Conservation (phyloP, 2,797 vertebrate genomes). For the Trichosurus vulpecula region DNA sequence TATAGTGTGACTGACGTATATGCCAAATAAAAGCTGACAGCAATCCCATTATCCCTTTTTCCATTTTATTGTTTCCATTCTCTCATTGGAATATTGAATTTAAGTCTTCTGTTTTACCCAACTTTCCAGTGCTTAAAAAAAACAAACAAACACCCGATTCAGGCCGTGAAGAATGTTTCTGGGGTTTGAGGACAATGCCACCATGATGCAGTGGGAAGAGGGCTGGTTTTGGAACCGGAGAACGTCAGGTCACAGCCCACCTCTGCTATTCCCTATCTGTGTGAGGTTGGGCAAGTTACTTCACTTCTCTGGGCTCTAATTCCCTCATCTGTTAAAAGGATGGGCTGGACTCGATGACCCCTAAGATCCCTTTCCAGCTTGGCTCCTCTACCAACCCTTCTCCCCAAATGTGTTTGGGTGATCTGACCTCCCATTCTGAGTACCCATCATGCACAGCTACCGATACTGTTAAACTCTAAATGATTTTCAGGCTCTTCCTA, state of each 20-base stretch:
- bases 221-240: background rate
- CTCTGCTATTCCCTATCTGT: background rate
- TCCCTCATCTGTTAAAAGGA: background rate
- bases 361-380: background rate
- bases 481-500: constrained; percentile 74
- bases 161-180: constrained; percentile 10
- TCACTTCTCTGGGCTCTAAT: background rate
- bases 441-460: constrained; percentile 55
- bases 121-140: constrained; percentile 2
- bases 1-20: background rate
- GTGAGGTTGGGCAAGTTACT: background rate
- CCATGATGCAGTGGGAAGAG: background rate
- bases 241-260: background rate
- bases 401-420: constrained; percentile 52
- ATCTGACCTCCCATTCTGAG: constrained; percentile 19
- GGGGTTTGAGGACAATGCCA: background rate
- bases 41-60: background rate
- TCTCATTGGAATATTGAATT: constrained; percentile 9
- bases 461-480: constrained; percentile 70
- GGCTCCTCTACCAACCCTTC: constrained; percentile 39
- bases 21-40: constrained; percentile 1
- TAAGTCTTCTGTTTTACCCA: constrained; percentile 3
- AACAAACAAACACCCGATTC: constrained; percentile 4
- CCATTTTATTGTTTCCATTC: constrained; percentile 21
- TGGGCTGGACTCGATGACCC: background rate